These are phyloP conservation scores for Dasysyrphus albostriatus DNA, from an alignment of 2,888 invertebrate species.

Conservation along the genomic window DNA sequence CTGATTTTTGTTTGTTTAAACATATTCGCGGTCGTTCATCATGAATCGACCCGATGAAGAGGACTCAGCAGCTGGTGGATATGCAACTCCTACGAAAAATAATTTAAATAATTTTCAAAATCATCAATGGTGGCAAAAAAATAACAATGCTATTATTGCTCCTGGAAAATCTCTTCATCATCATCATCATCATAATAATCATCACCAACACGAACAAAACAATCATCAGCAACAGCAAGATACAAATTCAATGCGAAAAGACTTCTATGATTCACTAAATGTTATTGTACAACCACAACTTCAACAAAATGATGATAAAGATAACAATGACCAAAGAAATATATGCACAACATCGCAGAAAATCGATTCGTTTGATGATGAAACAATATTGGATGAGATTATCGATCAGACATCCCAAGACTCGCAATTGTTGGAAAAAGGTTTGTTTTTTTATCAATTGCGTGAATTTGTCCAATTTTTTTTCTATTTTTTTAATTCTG, in stretches of 20 bases:
- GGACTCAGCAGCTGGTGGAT: neutral
- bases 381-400: slow-evolving; percentile 50
- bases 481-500: too few relatives aligned
- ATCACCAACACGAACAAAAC: neutral
- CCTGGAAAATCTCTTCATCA: neutral
- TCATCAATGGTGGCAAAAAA: slow-evolving; percentile 40
- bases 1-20: neutral
- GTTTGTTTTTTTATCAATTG: slow-evolving; percentile 43
- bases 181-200: too few relatives aligned
- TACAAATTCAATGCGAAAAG: slow-evolving; percentile 21
- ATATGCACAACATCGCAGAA: slow-evolving; percentile 2
- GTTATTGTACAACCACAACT: neutral
- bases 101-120: slow-evolving; percentile 17
- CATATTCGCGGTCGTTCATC: neutral
- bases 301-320: neutral
- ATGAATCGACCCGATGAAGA: slow-evolving; percentile 56
- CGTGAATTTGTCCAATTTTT: too few relatives aligned
- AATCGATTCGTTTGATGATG: slow-evolving; percentile 56
- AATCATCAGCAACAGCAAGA: slow-evolving; percentile 33
- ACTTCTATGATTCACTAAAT: slow-evolving; percentile 41
- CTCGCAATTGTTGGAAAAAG: slow-evolving; percentile 54
- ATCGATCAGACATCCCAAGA: slow-evolving; percentile 57
- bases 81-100: slow-evolving; percentile 19
- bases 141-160: neutral
- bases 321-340: slow-evolving; percentile 6